These are phyloP conservation scores for Metallyticus violacea DNA, from an alignment of 2,888 invertebrate species.

Conservation along the genomic window DNA sequence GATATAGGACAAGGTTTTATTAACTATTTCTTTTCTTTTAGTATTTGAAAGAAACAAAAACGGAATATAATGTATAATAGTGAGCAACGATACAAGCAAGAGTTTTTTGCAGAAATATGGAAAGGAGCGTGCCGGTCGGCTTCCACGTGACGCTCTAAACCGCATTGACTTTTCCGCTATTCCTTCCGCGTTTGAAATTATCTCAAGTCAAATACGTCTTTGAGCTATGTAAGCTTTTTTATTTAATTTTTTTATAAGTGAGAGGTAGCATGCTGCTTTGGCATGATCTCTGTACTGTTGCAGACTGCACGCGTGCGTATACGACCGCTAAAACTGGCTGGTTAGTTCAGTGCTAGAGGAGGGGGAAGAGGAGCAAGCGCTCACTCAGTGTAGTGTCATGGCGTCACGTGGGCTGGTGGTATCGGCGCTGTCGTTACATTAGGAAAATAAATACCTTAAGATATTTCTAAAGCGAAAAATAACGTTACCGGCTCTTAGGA, in stretches of 20 bases:
- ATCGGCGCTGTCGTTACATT: background rate
- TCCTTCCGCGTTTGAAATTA: background rate
- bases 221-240: background rate
- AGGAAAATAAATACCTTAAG: background rate
- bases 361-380: constrained; percentile 2
- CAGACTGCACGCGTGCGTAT: background rate
- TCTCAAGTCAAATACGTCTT: background rate
- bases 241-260: background rate
- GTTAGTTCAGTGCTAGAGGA: background rate
- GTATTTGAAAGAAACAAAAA: too few relatives aligned
- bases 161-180: background rate
- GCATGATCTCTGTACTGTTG: background rate
- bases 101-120: background rate
- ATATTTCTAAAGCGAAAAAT: background rate
- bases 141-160: background rate
- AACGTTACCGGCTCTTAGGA: background rate
- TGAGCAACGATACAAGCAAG: too few relatives aligned
- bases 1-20: too few relatives aligned
- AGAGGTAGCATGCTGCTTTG: background rate
- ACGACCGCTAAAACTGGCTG: background rate
- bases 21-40: too few relatives aligned
- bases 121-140: background rate
- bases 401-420: constrained; percentile 25
- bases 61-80: too few relatives aligned
- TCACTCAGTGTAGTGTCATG: constrained; percentile 21